These are phyloP conservation scores for Phytoseiulus persimilis DNA, from an alignment of 2,888 invertebrate species.

Conservation along the genomic window DNA sequence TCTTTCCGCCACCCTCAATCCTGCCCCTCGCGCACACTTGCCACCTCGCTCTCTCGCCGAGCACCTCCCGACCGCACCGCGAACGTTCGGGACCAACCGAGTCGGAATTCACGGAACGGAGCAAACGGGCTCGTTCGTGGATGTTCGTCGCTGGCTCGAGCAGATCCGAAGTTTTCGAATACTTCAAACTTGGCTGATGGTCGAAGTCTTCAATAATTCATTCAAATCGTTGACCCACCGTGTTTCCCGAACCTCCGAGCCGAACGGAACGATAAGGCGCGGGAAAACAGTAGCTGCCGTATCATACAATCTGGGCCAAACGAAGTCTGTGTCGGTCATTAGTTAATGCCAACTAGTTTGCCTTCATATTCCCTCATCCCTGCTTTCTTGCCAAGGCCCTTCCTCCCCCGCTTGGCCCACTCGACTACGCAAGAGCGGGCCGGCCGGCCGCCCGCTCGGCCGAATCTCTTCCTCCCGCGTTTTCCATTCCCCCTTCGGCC, in stretches of 20 bases:
- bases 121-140: neutral
- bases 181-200: neutral
- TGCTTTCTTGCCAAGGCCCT: neutral
- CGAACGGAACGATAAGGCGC: neutral
- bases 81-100: neutral
- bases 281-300: neutral
- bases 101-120: neutral
- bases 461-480: neutral
- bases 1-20: neutral
- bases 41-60: neutral
- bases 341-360: neutral
- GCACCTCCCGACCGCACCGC: neutral
- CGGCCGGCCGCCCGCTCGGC: too few species aligned
- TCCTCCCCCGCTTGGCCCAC: neutral
- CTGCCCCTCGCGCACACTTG: neutral
- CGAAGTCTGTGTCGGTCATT: neutral
- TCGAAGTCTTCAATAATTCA: neutral
- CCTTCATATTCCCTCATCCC: neutral
- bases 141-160: neutral
- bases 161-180: neutral
- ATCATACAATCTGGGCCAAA: neutral
- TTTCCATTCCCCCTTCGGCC: neutral
- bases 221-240: neutral
- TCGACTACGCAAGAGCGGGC: neutral
- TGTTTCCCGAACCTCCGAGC: neutral